Evolutionary conservation across 2,113 vertebrate species (phyloP), one percentile per base, ranked within the genome.

Genomic region (Numida meleagris): DNA sequence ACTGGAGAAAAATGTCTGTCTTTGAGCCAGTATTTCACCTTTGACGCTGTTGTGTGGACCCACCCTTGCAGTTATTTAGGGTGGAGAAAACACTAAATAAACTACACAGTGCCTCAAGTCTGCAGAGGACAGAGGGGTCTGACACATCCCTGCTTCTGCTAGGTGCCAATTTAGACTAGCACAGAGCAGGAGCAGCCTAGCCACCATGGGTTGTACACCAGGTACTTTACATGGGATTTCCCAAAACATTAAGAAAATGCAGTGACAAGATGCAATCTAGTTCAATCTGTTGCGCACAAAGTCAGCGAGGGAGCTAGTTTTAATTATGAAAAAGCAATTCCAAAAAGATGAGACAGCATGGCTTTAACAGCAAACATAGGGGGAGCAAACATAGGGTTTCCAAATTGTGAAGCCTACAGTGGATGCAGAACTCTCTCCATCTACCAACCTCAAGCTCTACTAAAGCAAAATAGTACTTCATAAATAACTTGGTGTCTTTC

Each of bases 101-200:
- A 19, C 31, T 15, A 9, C 0, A 0, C 4, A 70, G 4, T 29
- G 61, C 74, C 50, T 15, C 48, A 73, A 18, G 0, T 57, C 7
- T 40, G 31, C 0, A 0, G 5, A 14, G 20, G 5, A 14, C 34
- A 55, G 19, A 46, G 9, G 15, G 5, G 11, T 71, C 92, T 71
- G 55, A 17, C 31, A 31, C 12, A 27, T 0, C 9, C 20, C 27
- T 19, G 4, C 23, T 74, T 36, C 46, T 83, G 25, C 40, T 43
- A 12, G 5, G 5, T 14, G 21, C 27, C 67, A 53, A 2, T 34
- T 63, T 12, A 34, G 46, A 25, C 43, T 24, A 90, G 48, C 40
- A 45, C 43, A 65, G 65, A 24, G 24, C 18, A 12, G 29, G 50
- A 58, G 23, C 25, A 58, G 31, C 29, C 16, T 10, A 43, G 34